Evolutionary conservation across 1,140 invertebrate genomes (phyloP).

Genomic region (Aphelinus certus): DNA sequence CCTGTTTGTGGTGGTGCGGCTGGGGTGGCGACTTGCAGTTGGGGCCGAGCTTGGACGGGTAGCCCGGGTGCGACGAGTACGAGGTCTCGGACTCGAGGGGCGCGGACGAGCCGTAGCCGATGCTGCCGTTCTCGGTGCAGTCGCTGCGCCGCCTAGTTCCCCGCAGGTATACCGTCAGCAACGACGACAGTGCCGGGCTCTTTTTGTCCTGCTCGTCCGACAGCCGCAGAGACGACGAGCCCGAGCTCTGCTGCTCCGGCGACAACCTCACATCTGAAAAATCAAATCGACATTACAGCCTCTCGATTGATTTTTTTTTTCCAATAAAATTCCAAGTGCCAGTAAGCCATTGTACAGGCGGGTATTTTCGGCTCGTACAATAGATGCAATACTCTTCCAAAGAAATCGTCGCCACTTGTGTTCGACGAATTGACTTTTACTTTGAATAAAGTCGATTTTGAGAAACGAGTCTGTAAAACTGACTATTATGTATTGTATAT

Average conservation of each 20-base stretch:
- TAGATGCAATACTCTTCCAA: too few relatives aligned
- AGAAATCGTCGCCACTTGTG: too few relatives aligned
- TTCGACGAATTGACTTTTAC: too few relatives aligned
- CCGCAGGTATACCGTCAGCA: background rate
- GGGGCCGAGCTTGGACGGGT: slow-evolving; percentile 12
- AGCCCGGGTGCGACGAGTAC: slow-evolving; percentile 43
- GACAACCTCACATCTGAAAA: slow-evolving; percentile 2
- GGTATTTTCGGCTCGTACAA: too few relatives aligned
- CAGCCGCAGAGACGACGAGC: slow-evolving; percentile 26
- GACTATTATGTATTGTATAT: too few relatives aligned
- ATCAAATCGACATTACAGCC: background rate
- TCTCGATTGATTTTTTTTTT: too few relatives aligned
- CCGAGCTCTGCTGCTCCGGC: slow-evolving; percentile 4
- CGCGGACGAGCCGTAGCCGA: slow-evolving; percentile 39
- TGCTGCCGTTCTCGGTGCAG: slow-evolving; percentile 37
- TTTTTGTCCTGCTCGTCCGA: slow-evolving; percentile 13
- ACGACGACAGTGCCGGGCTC: background rate
- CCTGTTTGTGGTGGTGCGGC: background rate
- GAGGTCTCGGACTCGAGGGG: slow-evolving; percentile 41
- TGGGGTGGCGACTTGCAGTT: slow-evolving; percentile 1
- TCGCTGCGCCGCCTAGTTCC: slow-evolving; percentile 24
- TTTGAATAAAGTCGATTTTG: too few relatives aligned
- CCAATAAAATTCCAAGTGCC: too few relatives aligned
- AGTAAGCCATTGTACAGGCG: too few relatives aligned
- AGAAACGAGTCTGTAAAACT: too few relatives aligned